Base-by-base conservation (phyloP, 2,113 vertebrate genomes). In the Nanorana parkeri region DNA sequence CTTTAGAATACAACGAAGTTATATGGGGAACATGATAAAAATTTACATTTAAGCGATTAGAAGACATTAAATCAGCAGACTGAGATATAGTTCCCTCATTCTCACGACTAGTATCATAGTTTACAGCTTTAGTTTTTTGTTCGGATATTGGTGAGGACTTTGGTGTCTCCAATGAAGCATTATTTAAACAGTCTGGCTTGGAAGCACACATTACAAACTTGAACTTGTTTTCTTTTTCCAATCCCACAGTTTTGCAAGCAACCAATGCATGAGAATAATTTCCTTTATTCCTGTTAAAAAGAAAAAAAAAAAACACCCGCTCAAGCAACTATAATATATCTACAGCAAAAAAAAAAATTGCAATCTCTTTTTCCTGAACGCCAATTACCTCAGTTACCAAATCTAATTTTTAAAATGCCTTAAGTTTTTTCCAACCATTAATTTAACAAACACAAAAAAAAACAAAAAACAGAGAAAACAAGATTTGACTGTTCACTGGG, bases 191-290 rank as follows among this genome's bases (percentile, higher is more conserved):
- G 17, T 74, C 28, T 15, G 71, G 47, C 41, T 32, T 36, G 63
- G 72, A 54, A 5, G 66, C 64, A 82, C 84, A 84, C 32, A 78
- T 72, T 5, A 86, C 86, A 81, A 94, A 68, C 58, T 84, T 87
- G 87, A 99, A 99, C 76, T 97, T 96, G 23, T 92, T 90, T 64
- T 89, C 87, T 74, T 94, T 95, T 85, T 98, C 93, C 97, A 96
- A 98, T 86, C 95, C 95, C 67, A 94, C 95, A 86, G 98, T 92
- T 81, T 88, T 94, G 85, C 94, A 98, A 87, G 87, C 89, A 85
- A 95, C 90, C 74, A 99, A 87, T n/a, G 64, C 88, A 20, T 95
- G 96, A 7, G 84, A 87, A 47, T 88, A 28, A 1, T 89, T 87
- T 51, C 96, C 92, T 86, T 93, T 93, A 88, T 99, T 99, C 90